These are phyloP conservation scores for Threskiornis aethiopicus DNA, from an alignment of 2,797 vertebrate genomes.

Conservation along the genomic window DNA sequence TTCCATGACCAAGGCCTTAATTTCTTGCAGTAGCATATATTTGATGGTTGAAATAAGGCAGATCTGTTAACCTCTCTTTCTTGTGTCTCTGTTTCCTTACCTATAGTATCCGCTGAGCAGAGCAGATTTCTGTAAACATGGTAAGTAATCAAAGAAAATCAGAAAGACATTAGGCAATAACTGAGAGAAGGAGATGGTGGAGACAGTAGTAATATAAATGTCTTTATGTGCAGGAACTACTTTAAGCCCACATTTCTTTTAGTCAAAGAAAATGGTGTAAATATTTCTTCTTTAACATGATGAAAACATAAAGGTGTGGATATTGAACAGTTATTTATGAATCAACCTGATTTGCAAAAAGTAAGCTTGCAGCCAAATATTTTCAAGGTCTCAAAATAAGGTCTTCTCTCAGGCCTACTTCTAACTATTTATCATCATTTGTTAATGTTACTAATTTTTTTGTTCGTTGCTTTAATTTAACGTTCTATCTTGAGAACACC, in stretches of 20 bases:
- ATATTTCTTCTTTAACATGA: not conserved
- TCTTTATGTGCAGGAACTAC: not conserved
- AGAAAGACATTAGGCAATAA: not conserved
- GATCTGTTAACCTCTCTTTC: not conserved
- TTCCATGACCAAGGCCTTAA: not conserved
- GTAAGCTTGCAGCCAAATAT: not conserved
- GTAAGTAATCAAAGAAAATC: not conserved
- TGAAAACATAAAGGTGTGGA: not conserved
- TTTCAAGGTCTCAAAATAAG: not conserved
- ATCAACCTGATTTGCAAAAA: not conserved
- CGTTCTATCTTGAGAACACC: not conserved
- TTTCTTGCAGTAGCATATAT: not conserved
- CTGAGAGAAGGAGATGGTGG: not conserved
- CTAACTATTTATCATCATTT: not conserved
- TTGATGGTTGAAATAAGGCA: not conserved
- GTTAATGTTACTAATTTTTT: not conserved
- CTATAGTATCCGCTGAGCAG: not conserved
- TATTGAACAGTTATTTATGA: not conserved
- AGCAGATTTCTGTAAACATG: not conserved
- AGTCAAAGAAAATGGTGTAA: not conserved
- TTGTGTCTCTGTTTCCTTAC: not conserved
- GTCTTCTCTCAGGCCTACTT: not conserved
- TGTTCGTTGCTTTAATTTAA: not conserved
- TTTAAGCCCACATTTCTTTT: not conserved
- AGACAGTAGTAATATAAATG: not conserved